Evolutionary conservation across 2,797 vertebrate species (phyloP), one percentile per base, ranked within the genome.

Genomic region (Etheostoma nigrum): DNA sequence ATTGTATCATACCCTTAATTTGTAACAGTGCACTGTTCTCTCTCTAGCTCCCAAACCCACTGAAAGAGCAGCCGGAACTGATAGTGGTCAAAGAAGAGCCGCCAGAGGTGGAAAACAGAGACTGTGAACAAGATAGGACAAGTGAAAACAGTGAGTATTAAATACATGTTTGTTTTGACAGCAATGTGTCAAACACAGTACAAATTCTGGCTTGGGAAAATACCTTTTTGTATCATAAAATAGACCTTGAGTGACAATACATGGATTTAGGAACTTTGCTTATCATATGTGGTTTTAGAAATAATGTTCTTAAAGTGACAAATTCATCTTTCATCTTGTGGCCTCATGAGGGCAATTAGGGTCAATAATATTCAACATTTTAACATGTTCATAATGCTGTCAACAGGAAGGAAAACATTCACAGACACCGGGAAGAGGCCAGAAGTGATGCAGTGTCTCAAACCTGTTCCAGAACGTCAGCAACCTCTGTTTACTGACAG

Each of bases 81-180:
- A 78, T 91, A n/a, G 64, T 89, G 27, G 81, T 96, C 8, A 96
- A 96, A 73, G 90, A 93, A 42, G 95, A 96, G 77, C 85, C 77
- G 0, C 19, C 57, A 51, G 93, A 94, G 60, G 64, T 88, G 62
- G 88, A 90, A 60, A 82, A 52, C 68, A 72, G 27, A 79, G 72
- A 79, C 47, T 21, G 51, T 14, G 76, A 80, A 49, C 79, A 75
- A 36, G 57, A 77, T 0, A 27, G 58, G 65, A 69, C 48, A 27
- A 53, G 40, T 76, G 81, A 91, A 81, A 81, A 83, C 5, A 76
- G 94, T 94, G 67, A 92, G 93, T 91, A 61, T 68, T n/a, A 15
- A 18, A 42, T 53, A 21, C 33, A 36, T 4, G 16, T 63, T 66
- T 30, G n/a, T 6, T 4, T 65, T 9, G 18, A 30, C 5, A 48